A percentile compares a stretch with the other conserved stretches of the same genome.
phyloP scores from a whole-genome alignment of 2,888 invertebrate genomes.

The Sceliomorpha sp. region DNA sequence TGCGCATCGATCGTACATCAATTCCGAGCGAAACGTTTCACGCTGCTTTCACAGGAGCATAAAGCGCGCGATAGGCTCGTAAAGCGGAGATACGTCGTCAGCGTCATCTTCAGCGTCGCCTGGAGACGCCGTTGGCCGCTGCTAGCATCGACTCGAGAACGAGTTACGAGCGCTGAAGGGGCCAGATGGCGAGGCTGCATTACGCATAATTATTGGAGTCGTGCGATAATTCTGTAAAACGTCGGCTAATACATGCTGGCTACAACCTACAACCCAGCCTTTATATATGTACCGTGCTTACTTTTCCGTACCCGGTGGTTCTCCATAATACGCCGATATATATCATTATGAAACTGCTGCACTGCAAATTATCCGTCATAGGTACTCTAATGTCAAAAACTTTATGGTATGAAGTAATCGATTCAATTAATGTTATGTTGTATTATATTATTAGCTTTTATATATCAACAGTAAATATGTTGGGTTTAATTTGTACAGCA shows the following conservation, averaged over 20 bases:
- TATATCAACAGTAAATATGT: no score
- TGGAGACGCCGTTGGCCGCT: conserved; percentile 29
- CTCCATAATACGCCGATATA: conserved; percentile 37
- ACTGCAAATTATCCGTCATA: conserved; percentile 40
- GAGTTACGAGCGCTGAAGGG: conserved; percentile 54
- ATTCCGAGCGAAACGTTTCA: conserved; percentile 25
- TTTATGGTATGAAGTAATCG: conserved; percentile 32
- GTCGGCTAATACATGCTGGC: conserved; percentile 48
- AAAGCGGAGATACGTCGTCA: conserved; percentile 44
- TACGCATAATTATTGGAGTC: conserved; percentile 61
- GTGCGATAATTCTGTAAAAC: conserved; percentile 61
- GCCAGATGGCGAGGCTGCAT: conserved; percentile 57
- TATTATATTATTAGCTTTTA: no score
- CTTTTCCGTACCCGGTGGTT: conserved; percentile 28
- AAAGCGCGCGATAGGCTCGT: conserved; percentile 36
- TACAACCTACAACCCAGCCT: conserved; percentile 21
- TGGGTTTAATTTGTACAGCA: no score
- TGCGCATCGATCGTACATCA: conserved; percentile 40
- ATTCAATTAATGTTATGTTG: conserved; percentile 16
- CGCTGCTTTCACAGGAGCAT: conserved; percentile 22
- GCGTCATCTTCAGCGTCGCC: conserved; percentile 37
- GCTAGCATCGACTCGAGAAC: conserved; percentile 39
- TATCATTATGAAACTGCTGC: conserved; percentile 43
- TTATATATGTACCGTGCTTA: conserved; percentile 24
- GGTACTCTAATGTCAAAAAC: conserved; percentile 19